Percentiles rank a stretch among this genome's conserved stretches.
These are phyloP conservation scores for Acanthaster planci DNA, from an alignment of 35 echinoderm and acorn worm species.

Conservation along the genomic window DNA sequence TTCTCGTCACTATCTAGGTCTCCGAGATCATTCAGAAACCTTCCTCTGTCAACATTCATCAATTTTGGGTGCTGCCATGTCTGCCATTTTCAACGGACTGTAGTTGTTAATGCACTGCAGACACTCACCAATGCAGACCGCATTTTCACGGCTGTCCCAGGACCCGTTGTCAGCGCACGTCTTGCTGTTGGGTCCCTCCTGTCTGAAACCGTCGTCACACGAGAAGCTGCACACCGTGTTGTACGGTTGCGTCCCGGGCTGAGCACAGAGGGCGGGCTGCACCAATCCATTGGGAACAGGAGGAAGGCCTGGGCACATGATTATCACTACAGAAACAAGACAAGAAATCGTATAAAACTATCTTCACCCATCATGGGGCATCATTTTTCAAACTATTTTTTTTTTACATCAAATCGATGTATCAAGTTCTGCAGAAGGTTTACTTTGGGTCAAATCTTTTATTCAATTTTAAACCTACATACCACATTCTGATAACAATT, in stretches of 20 bases:
- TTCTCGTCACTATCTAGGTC: background rate
- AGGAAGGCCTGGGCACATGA: conserved; percentile 18
- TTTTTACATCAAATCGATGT: background rate
- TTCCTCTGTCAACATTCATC: background rate
- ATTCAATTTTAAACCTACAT: no score
- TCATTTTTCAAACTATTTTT: background rate
- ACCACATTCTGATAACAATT: no score
- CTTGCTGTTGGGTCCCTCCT: conserved; percentile 25
- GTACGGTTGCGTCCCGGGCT: background rate
- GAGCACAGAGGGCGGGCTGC: conserved; percentile 28
- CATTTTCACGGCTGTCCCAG: conserved; percentile 24
- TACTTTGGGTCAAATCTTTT: no score
- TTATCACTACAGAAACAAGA: background rate
- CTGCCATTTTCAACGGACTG: background rate
- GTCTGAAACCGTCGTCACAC: conserved; percentile 26
- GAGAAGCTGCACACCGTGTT: conserved; percentile 37
- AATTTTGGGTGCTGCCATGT: background rate
- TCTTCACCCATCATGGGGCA: background rate
- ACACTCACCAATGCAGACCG: conserved; percentile 19
- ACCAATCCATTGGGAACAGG: conserved; percentile 19
- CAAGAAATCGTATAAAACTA: background rate
- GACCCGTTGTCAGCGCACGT: conserved; percentile 29
- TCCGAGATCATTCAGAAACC: background rate
- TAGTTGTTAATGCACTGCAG: background rate
- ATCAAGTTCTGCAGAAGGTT: no score